Base-by-base conservation (phyloP, 2,888 invertebrate genomes). In the Trachelus troglodyta region DNA sequence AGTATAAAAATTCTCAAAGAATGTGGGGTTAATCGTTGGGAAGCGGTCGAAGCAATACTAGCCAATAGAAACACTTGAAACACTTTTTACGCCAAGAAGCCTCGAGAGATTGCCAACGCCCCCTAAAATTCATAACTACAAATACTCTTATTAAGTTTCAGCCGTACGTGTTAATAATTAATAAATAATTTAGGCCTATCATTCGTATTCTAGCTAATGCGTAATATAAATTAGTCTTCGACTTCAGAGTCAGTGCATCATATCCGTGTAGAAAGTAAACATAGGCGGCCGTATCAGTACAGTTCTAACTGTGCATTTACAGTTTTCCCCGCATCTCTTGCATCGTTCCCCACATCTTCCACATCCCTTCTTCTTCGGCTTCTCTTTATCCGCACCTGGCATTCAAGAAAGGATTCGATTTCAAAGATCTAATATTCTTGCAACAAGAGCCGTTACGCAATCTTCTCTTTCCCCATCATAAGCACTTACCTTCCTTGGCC, bases 221-320 rank as follows among this genome's bases (percentile, higher is more conserved):
- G 2, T 23, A 23, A 23, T 56, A 9, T 23, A 23, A 56, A 56
- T 56, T 56, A 56, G 9, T 56, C 56, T 56, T 56, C 56, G 56
- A 56, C 23, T 56, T 56, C 15, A 56, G 23, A 56, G 4, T 87
- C 83, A 89, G 79, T 89, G 89, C 88, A 89, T 89, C 78, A 84
- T 84, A 74, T 89, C 89, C 4, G 89, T 90, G 79, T 87, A 90
- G 77, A 89, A 89, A 69, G 85, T 86, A 77, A 90, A 90, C 82
- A 90, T 84, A 11, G 89, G 89, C 34, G 87, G 85, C 56, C 85
- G 85, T 75, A 90, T 87, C 75, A 85, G 82, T 35, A 87, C 80
- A 35, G 83, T 81, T 76, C 84, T 86, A 0, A 83, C 85, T 3
- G 83, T 82, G 79, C 89, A 90, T 82, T 86, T 88, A 82, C 90